Base-by-base conservation (phyloP, 2,888 invertebrate genomes). In the Dendrolimus houi region DNA sequence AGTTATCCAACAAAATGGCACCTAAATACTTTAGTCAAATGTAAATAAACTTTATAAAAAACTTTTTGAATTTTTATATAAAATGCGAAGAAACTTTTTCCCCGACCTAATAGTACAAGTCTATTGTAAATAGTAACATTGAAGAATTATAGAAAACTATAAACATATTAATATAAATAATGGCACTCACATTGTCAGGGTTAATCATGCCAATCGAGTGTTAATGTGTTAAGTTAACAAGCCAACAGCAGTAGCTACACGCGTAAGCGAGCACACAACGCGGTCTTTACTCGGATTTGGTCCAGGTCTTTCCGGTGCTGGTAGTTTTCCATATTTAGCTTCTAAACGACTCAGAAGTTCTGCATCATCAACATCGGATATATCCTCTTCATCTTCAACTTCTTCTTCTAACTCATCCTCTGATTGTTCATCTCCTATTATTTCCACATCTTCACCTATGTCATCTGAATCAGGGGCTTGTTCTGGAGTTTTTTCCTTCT, bases 261-360 rank as follows among this genome's bases (percentile, higher is more conserved):
- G 70, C 63, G 58, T 64, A 71, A 69, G 67, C 72, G 61, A 62
- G 64, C 62, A 67, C 68, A 67, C 64, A 65, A 67, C 64, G 64
- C 69, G 61, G 63, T 71, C 66, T 79, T 89, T 93, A 93, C 77
- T 92, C 82, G 67, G 79, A 83, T 66, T 82, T 75, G 76, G 70
- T 87, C 88, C 74, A 74, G 92, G 72, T 72, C 91, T 65, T 66
- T 89, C 83, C 2, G 91, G 78, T 62, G 92, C 92, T 10, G 93
- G 93, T 57, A 95, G 79, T 64, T 94, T 93, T 56, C 95, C 95
- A 76, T 95, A 95, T 89, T 94, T 95, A 41, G 93, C 94, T 74
- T 95, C 95, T 58, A 95, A 82, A 63, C 95, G 92, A 70, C 87
- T 94, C 68, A 95, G 87, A 55, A 95, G 83, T 62, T 95, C 95